Evolutionary conservation across 2,888 invertebrate genomes (phyloP), one percentile per base, ranked within the genome.

Genomic region (Cistogaster globosa): DNA sequence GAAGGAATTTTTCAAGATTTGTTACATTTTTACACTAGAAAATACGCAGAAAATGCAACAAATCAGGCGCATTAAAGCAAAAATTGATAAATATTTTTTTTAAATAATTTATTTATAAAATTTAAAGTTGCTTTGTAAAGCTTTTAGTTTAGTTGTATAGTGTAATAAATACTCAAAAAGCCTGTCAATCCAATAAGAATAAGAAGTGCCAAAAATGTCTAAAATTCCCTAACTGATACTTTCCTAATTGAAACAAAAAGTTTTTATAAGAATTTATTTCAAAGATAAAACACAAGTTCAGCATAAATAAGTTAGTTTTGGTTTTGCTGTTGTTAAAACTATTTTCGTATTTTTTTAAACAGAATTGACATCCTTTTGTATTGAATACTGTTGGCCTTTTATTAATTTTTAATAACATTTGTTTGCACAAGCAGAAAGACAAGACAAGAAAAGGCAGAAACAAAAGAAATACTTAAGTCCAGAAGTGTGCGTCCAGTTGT

Each of bases 361-460:
- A 42, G 7, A 42, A 42, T n/a, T 14, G 45, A 48, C 45, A 48
- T 45, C 22, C n/a, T 42, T 57, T 22, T 71, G 11, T 12, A 9
- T 7, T n/a, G 12, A 11, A 48, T 48, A 48, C 16, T 48, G 67
- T 55, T 85, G 82, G 78, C 82, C 82, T 85, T 82, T 85, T 79
- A 82, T 85, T 82, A 85, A 85, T 85, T 78, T 85, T 85, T 85
- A 85, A 85, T 85, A 85, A 75, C 57, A 60, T 62, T 71, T 67
- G 72, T 60, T 55, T 71, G 51, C 53, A n/a, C 67, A 62, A 62
- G 69, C 53, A 78, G 63, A 81, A 81, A 71, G 57, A 67, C 65
- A 48, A 51, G 42, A 48, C 55, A 42, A 53, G 32, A 55, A 32
- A 18, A 51, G 18, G 5, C 18, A 53, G n/a, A n/a, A 53, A 18